Base-by-base conservation (phyloP, 1,140 invertebrate genomes). In the Cydia strobilella region DNA sequence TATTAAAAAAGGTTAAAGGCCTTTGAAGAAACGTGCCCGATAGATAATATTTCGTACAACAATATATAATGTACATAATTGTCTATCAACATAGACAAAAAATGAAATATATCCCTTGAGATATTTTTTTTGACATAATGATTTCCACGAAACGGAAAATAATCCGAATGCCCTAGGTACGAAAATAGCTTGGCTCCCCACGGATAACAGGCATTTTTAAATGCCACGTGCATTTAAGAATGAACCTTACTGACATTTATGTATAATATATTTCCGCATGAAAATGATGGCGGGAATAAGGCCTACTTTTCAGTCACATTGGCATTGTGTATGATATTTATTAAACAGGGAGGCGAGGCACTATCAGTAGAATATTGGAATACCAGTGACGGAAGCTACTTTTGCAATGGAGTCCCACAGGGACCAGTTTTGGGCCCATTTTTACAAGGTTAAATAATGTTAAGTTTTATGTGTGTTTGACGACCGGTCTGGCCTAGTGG, bases 321-420 rank as follows among this genome's bases (percentile, higher is more conserved):
- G 27, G 65, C 65, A 35, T 69, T 69, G 65, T 69, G 65, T 69
- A 69, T 69, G n/a, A 69, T 69, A 69, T 69, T 69, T 69, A 69
- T 69, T 69, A 69, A 69, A 69, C 7, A n/a, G 65, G 65, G 65
- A 10, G 35, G 65, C n/a, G 65, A 9, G 27, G 27, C 25, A 69
- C 65, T 69, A 69, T 69, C 65, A 69, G 12, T 39, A 27, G 12
- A 69, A 69, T 69, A 69, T 69, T 69, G 27, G 65, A 35, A 69
- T 69, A 35, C 65, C 65, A 15, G 15, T 18, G n/a, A 18, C 15
- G 48, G n/a, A 6, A 59, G 54, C 7, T 59, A 23, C 54, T 59
- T 54, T 20, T 23, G 54, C 20, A n/a, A 9, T 18, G 51, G 51
- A 15, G 51, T 59, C 6, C 51, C 18, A 15, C 51, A 59, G 51